A percentile compares a stretch with the other conserved stretches of the same genome.
Evolutionary conservation across 53 echinoderm and acorn worm species (phyloP).

Genomic region (Paelopatides confundens): DNA sequence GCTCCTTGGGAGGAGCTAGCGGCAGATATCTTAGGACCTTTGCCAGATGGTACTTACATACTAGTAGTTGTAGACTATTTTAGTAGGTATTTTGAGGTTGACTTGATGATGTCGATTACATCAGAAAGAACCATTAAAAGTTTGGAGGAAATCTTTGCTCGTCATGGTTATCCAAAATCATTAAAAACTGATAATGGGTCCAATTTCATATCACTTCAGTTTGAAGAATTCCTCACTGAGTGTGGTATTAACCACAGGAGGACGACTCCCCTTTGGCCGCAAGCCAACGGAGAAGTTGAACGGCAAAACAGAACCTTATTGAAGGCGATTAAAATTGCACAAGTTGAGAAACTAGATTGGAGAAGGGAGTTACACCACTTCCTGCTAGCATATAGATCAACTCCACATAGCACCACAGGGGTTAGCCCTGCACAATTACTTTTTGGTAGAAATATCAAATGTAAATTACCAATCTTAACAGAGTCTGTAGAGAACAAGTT

Average conservation of each 20-base stretch:
- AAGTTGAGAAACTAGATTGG: conserved; percentile 56
- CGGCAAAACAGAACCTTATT: conserved; percentile 60
- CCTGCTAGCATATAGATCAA: conserved; percentile 50
- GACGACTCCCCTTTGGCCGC: conserved; percentile 61
- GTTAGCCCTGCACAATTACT: conserved; percentile 66
- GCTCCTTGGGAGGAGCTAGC: conserved; percentile 54
- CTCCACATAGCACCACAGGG: conserved; percentile 59
- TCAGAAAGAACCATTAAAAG: conserved; percentile 35
- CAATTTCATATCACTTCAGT: conserved; percentile 46
- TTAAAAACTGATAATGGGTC: conserved; percentile 64
- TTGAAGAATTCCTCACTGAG: conserved; percentile 45
- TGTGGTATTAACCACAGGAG: conserved; percentile 50
- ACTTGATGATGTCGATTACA: conserved; percentile 54
- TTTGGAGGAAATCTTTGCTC: conserved; percentile 58
- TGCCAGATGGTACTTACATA: conserved; percentile 49
- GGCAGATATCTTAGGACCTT: conserved; percentile 49
- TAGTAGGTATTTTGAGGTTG: conserved; percentile 52
- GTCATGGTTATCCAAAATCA: conserved; percentile 48
- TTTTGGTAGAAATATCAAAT: conserved; percentile 58
- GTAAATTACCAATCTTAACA: conserved; percentile 56
- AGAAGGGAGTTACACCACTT: conserved; percentile 23
- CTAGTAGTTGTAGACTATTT: conserved; percentile 59
- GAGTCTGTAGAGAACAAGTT: neutral
- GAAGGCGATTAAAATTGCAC: conserved; percentile 53
- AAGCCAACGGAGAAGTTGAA: conserved; percentile 70